Evolutionary conservation across 1,140 invertebrate genomes (phyloP).

Genomic region (Epicauta chinensis): DNA sequence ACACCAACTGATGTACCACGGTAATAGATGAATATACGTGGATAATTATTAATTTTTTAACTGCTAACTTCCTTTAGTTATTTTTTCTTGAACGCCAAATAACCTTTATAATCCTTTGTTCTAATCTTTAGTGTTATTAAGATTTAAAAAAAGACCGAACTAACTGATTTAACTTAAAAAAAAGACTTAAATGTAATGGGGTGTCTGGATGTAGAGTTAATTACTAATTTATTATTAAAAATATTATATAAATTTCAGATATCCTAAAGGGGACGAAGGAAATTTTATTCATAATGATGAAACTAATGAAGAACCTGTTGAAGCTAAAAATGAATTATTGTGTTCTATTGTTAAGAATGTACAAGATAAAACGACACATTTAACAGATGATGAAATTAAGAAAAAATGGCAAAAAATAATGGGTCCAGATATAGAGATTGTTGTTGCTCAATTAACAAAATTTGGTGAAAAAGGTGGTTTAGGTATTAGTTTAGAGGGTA

Average conservation of each 20-base stretch:
- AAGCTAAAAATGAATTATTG: slow-evolving; percentile 28
- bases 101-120: slow-evolving; percentile 22
- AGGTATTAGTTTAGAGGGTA: slow-evolving; percentile 94
- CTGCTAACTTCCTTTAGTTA: slow-evolving; percentile 27
- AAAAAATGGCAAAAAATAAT: slow-evolving; percentile 80
- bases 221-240: slow-evolving; percentile 22
- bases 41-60: slow-evolving; percentile 11
- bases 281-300: slow-evolving; percentile 25
- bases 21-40: slow-evolving; percentile 35
- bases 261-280: slow-evolving; percentile 33
- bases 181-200: slow-evolving; percentile 20
- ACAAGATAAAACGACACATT: slow-evolving; percentile 52
- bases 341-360: slow-evolving; percentile 1
- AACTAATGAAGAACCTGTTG: slow-evolving; percentile 13
- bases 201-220: slow-evolving; percentile 24
- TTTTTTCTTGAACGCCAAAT: slow-evolving; percentile 22
- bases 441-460: slow-evolving; percentile 82
- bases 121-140: slow-evolving; percentile 8
- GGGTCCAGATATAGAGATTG: slow-evolving; percentile 78
- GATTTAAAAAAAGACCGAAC: no score
- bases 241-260: slow-evolving; percentile 39
- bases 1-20: slow-evolving; percentile 45
- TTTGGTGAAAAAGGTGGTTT: slow-evolving; percentile 83
- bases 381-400: slow-evolving; percentile 71
- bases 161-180: background rate